Evolutionary conservation across 2,888 invertebrate species (phyloP).

Genomic region (Sussaba pulchella): DNA sequence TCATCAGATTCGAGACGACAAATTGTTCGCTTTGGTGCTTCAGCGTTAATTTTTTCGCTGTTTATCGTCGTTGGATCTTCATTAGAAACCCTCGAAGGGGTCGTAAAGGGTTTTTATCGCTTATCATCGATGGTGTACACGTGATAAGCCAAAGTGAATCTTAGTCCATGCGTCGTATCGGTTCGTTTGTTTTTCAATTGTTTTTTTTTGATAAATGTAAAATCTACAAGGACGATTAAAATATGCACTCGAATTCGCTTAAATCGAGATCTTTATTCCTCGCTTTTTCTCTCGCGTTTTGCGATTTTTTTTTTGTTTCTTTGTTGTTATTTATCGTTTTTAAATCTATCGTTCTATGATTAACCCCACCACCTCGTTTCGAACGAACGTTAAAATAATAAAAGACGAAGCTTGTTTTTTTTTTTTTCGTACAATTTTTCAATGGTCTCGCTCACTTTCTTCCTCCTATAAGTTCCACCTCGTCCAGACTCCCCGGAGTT

Average conservation of each 20-base stretch:
- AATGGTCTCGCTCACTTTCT: too few relatives aligned
- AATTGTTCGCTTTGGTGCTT: constrained; percentile 30
- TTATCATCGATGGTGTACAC: constrained; percentile 26
- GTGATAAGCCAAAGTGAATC: background rate
- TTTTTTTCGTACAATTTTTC: constrained; percentile 16
- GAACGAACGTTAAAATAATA: constrained; percentile 31
- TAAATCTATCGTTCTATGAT: background rate
- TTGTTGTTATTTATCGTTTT: constrained; percentile 16
- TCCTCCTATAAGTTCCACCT: constrained; percentile 26
- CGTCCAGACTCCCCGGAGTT: constrained; percentile 63
- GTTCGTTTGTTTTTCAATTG: background rate
- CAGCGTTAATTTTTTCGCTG: constrained; percentile 19
- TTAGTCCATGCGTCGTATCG: background rate
- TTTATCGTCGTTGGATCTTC: background rate
- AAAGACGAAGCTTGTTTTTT: constrained; percentile 32
- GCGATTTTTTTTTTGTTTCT: constrained; percentile 3
- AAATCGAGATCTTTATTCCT: constrained; percentile 57
- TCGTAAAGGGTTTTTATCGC: background rate
- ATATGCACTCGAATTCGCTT: constrained; percentile 51
- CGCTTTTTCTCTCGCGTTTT: constrained; percentile 24
- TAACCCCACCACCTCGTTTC: constrained; percentile 37
- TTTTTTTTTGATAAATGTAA: constrained; percentile 31
- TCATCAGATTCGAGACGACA: background rate
- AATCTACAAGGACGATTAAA: constrained; percentile 58
- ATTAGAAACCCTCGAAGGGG: background rate